Base-by-base conservation (phyloP, 2,888 invertebrate species). In the Lapara coniferarum region DNA sequence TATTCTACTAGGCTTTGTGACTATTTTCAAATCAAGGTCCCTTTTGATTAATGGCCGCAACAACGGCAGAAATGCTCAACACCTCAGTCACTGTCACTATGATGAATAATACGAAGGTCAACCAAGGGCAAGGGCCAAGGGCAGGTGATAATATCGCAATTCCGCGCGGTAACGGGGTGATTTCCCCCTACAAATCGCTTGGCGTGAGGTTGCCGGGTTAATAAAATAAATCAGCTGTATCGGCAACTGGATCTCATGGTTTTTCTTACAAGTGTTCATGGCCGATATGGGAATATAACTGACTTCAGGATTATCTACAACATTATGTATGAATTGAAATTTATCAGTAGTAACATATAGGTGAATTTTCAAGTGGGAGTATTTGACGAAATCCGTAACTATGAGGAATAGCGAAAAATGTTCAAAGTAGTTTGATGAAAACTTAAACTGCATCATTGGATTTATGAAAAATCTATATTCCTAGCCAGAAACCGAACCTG, bases 71-170 rank as follows among this genome's bases (percentile, higher is more conserved):
- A 12, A 46, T 46, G n/a, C 19, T 0, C 12, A 14, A 37, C 30
- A 49, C 49, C 49, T 49, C 63, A 49, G 13, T 19, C 19, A 46
- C 63, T 63, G 63, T 49, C 63, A 63, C 19, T 63, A 56, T 56
- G 16, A 13, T 63, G 44, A 46, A 59, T 63, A 19, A 19, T 19
- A 10, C 19, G 16, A 59, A 59, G 59, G 59, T 19, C 49, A 46
- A 13, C 10, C 49, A 49, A 49, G 63, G 63, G 16, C 63, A 63
- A 63, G 63, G 63, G 19, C 63, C 63, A 63, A 63, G 63, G 63
- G 19, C 63, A 46, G 46, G 2, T 2, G 25, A 46, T 19, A 13
- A 19, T 8, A 44, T 10, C 44, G 13, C 25, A 2, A 25, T 49
- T 63, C 63, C 49, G 49, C 2, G 46, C 19, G n/a, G 46, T 63